These are phyloP conservation scores for Hydroisotoma schaefferi DNA, from an alignment of 2,888 invertebrate genomes.

Conservation along the genomic window DNA sequence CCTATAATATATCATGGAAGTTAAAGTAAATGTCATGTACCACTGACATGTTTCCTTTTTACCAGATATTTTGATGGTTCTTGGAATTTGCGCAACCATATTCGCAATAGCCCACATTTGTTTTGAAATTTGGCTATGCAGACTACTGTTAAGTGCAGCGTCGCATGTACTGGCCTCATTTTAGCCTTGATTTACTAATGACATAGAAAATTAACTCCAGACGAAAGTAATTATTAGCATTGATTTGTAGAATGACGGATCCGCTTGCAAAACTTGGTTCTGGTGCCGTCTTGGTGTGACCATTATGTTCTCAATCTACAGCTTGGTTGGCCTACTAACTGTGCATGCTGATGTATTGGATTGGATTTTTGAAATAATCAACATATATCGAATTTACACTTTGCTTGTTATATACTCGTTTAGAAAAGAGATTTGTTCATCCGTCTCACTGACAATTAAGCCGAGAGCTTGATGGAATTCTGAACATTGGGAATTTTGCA, in stretches of 20 bases:
- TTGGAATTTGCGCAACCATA: background rate
- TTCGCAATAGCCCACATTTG: conserved; percentile 4
- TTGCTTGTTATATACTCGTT: conserved; percentile 16
- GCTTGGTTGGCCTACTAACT: conserved; percentile 13
- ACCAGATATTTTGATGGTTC: conserved; percentile 4
- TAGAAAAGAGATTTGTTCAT: conserved; percentile 14
- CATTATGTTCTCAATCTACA: conserved; percentile 12
- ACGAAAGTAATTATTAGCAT: background rate
- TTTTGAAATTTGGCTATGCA: conserved; percentile 4
- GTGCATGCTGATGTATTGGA: conserved; percentile 17
- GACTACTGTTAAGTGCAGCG: conserved; percentile 1
- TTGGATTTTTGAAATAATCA: conserved; percentile 16
- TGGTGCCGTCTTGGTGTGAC: conserved; percentile 19
- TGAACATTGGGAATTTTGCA: too few species aligned
- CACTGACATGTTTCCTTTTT: too few species aligned
- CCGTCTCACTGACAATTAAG: background rate
- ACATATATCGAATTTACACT: conserved; percentile 20
- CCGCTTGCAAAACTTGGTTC: conserved; percentile 23
- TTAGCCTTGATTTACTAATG: background rate
- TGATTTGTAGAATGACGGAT: conserved; percentile 12
- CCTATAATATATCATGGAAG: too few species aligned
- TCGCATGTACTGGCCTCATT: background rate
- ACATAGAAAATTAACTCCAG: too few species aligned
- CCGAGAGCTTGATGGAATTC: too few species aligned
- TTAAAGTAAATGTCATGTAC: too few species aligned